phyloP scores from a whole-genome alignment of 2,797 vertebrate genomes.

The Helarctos malayanus region DNA sequence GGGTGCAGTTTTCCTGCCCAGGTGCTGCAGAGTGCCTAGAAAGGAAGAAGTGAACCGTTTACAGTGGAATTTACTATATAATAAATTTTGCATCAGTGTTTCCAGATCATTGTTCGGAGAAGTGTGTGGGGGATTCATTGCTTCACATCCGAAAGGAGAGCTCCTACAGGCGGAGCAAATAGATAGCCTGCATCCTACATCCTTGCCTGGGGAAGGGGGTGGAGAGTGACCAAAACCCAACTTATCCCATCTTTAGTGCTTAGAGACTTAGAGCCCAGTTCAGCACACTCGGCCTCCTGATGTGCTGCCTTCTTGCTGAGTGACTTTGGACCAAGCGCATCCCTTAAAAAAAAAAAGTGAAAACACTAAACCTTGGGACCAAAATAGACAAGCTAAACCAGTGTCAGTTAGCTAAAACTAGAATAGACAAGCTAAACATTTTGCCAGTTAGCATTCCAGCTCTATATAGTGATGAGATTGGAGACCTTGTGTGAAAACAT shows the following conservation, averaged over 20 bases:
- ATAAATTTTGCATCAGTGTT: conserved; percentile 2
- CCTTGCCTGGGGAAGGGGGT: background rate
- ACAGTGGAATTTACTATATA: conserved; percentile 80
- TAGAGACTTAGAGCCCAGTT: conserved; percentile 72
- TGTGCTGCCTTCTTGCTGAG: conserved; percentile 84
- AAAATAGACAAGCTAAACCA: conserved; percentile 1
- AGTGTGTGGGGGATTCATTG: conserved; percentile 40
- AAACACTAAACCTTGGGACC: conserved; percentile 6
- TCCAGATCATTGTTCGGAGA: conserved; percentile 12
- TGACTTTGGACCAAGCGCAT: conserved; percentile 80
- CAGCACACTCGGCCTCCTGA: conserved; percentile 71
- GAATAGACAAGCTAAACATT: background rate
- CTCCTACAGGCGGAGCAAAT: background rate
- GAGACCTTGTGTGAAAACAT: conserved; percentile 53
- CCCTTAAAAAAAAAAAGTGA: background rate
- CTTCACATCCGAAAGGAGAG: background rate
- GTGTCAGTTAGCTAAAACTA: background rate
- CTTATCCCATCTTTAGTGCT: conserved; percentile 73
- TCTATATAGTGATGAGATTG: background rate
- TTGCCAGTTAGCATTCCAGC: conserved; percentile 59
- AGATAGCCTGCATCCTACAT: conserved; percentile 55
- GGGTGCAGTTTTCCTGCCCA: conserved; percentile 82
- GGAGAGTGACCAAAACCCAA: conserved; percentile 76
- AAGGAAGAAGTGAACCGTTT: conserved; percentile 86
- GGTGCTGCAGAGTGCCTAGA: conserved; percentile 87